Evolutionary conservation across 2,888 invertebrate species (phyloP).

Genomic region (Tetragonula carbonaria): DNA sequence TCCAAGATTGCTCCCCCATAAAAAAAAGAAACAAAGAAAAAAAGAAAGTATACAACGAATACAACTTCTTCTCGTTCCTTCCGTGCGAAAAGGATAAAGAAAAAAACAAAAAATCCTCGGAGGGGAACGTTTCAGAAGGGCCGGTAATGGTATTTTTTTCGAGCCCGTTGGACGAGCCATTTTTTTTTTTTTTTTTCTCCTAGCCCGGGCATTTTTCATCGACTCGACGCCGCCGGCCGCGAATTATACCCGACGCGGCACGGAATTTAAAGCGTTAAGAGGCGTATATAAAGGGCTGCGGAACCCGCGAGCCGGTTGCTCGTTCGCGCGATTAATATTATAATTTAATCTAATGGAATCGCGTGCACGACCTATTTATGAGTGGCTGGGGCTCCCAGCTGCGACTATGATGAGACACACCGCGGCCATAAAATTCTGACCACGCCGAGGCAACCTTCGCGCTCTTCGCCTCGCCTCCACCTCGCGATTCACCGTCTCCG

Average conservation of each 20-base stretch:
- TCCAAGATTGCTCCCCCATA: no score
- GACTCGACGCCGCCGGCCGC: slow-evolving; percentile 23
- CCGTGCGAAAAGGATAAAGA: no score
- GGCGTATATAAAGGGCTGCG: slow-evolving; percentile 17
- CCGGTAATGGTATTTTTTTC: no score
- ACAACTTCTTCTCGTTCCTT: no score
- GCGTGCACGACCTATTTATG: slow-evolving; percentile 65
- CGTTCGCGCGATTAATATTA: slow-evolving; percentile 70
- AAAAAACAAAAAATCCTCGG: no score
- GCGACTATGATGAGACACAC: slow-evolving; percentile 52
- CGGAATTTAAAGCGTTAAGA: slow-evolving; percentile 45
- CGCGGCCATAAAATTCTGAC: slow-evolving; percentile 66
- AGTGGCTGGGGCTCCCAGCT: slow-evolving; percentile 10
- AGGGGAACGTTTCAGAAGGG: no score
- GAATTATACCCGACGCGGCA: slow-evolving; percentile 30
- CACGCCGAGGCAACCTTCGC: slow-evolving; percentile 29
- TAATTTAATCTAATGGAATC: slow-evolving; percentile 71
- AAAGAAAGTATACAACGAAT: no score
- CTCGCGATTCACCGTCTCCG: slow-evolving; percentile 63
- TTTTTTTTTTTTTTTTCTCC: not conserved
- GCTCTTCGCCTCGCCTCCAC: not conserved
- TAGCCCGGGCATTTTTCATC: slow-evolving; percentile 28
- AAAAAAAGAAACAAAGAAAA: no score
- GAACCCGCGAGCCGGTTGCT: slow-evolving; percentile 5
- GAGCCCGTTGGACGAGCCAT: not conserved